These are phyloP conservation scores for Drosophila longiperda DNA, from an alignment of 2,888 invertebrate genomes.

Conservation along the genomic window DNA sequence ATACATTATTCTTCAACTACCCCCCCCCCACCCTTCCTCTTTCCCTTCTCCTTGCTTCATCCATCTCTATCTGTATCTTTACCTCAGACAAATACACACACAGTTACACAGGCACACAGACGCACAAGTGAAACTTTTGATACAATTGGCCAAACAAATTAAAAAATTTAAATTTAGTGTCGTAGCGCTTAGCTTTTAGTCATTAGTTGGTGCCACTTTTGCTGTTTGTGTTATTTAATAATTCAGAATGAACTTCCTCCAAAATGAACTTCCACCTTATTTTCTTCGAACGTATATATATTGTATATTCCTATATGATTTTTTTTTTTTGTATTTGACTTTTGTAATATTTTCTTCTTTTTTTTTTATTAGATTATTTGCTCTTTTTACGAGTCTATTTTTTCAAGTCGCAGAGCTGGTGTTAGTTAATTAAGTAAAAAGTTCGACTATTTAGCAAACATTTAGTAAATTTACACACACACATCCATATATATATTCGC, in stretches of 20 bases:
- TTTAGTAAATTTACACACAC: constrained; percentile 47
- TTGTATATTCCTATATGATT: constrained; percentile 27
- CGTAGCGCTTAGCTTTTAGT: constrained; percentile 11
- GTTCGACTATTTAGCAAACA: constrained; percentile 34
- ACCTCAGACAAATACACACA: neutral
- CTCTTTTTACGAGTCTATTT: neutral
- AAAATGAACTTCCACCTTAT: neutral
- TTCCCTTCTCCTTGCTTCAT: neutral
- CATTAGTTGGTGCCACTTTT: neutral
- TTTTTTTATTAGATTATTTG: constrained; percentile 16
- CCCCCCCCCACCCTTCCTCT: too few relatives aligned
- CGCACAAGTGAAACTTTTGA: constrained; percentile 12
- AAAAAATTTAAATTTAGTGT: constrained; percentile 1
- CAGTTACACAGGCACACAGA: neutral
- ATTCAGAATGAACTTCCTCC: neutral
- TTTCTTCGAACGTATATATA: constrained; percentile 5
- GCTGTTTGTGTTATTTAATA: neutral
- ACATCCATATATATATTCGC: constrained; percentile 11
- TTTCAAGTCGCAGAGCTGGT: constrained; percentile 32
- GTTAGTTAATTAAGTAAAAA: constrained; percentile 49
- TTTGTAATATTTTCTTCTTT: constrained; percentile 32
- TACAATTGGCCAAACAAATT: constrained; percentile 7
- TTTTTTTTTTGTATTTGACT: constrained; percentile 1
- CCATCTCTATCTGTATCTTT: neutral
- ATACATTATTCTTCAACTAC: neutral